Percentiles rank a stretch among this genome's conserved stretches.
Evolutionary conservation across 1,140 invertebrate genomes (phyloP).

Genomic region (Cyphomyrmex costatus): DNA sequence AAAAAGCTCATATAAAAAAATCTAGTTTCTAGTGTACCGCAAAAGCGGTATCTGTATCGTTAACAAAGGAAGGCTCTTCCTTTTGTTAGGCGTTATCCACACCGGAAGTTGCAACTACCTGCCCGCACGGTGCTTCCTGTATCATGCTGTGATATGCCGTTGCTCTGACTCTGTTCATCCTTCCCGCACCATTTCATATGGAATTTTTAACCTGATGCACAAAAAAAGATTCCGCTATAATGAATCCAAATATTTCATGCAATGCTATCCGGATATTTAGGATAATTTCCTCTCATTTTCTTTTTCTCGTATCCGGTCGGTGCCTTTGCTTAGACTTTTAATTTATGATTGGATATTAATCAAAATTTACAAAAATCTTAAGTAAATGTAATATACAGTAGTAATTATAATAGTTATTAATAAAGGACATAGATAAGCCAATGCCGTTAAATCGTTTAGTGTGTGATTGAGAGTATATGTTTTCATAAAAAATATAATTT

Average conservation of each 20-base stretch:
- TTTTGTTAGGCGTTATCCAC: slow-evolving; percentile 79
- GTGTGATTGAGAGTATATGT: neutral
- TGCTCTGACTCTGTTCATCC: slow-evolving; percentile 42
- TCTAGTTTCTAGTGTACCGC: slow-evolving; percentile 27
- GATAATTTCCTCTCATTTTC: neutral
- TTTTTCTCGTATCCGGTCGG: neutral
- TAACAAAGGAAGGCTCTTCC: slow-evolving; percentile 72
- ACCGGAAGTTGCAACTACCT: slow-evolving; percentile 80
- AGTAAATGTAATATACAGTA: neutral
- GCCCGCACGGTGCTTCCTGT: slow-evolving; percentile 75
- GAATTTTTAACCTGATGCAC: slow-evolving; percentile 3
- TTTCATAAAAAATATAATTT: neutral
- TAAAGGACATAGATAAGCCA: neutral
- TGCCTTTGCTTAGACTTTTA: neutral
- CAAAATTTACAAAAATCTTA: neutral
- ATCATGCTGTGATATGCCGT: slow-evolving; percentile 45
- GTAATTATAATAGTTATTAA: neutral
- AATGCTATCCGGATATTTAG: neutral
- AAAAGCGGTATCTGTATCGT: slow-evolving; percentile 73
- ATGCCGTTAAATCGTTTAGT: neutral
- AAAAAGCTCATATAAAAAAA: slow-evolving; percentile 24
- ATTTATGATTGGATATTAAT: neutral
- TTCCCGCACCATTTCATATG: slow-evolving; percentile 7
- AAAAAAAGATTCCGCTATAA: slow-evolving; percentile 25
- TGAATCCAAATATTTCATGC: neutral